These are phyloP conservation scores for Druon quercuslanigerum DNA, from an alignment of 1,140 invertebrate genomes.

Conservation along the genomic window DNA sequence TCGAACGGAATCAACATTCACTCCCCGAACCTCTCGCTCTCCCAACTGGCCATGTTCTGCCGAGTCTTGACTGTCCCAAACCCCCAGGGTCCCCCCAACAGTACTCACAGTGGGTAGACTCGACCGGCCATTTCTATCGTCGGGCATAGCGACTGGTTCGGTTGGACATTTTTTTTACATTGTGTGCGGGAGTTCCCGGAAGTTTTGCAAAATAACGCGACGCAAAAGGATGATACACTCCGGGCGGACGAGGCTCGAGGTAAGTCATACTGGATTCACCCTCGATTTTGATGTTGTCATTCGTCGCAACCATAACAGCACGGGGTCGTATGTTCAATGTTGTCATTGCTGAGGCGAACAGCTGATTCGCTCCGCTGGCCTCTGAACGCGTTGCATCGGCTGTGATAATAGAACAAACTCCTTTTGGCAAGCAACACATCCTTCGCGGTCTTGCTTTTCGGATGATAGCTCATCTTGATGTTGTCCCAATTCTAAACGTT, in stretches of 20 bases:
- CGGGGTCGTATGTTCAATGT: conserved; percentile 66
- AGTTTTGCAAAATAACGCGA: conserved; percentile 75
- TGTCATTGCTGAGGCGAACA: conserved; percentile 73
- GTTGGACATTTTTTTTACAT: conserved; percentile 53
- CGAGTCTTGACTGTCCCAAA: conserved; percentile 59
- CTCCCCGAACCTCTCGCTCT: conserved; percentile 42
- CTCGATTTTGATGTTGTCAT: conserved; percentile 37
- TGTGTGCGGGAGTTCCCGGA: conserved; percentile 72
- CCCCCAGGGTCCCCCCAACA: conserved; percentile 3
- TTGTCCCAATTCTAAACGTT: background rate
- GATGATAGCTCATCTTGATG: background rate
- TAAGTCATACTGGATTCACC: conserved; percentile 61
- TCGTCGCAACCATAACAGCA: conserved; percentile 19
- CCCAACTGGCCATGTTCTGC: conserved; percentile 44
- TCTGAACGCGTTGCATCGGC: conserved; percentile 24
- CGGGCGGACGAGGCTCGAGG: conserved; percentile 75
- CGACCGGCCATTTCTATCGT: conserved; percentile 71
- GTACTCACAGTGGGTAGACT: conserved; percentile 16
- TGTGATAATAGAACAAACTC: background rate
- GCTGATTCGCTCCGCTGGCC: conserved; percentile 68
- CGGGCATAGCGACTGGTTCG: conserved; percentile 61
- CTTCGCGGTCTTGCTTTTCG: background rate
- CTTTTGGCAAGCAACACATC: background rate
- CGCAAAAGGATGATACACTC: conserved; percentile 77
- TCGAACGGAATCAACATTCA: conserved; percentile 48